Evolutionary conservation across 2,888 invertebrate species (phyloP).

Genomic region (Dryobotodes eremita): DNA sequence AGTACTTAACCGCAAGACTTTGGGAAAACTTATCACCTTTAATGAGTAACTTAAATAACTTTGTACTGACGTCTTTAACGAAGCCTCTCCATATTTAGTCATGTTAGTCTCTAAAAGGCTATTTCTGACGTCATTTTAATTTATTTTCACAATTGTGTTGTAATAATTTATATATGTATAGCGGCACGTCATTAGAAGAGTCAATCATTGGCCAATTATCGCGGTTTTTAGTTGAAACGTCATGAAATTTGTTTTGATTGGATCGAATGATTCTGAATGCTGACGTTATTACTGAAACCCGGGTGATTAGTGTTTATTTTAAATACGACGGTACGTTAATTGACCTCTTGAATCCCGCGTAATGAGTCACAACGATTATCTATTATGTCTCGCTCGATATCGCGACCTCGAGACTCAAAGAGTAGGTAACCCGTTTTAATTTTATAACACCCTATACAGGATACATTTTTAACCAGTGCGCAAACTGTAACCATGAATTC

Average conservation of each 20-base stretch:
- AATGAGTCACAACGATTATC: too few relatives aligned
- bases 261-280: background rate
- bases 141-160: slow-evolving; percentile 10
- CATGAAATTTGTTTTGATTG: background rate
- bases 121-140: slow-evolving; percentile 15
- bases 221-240: slow-evolving; percentile 33
- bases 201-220: slow-evolving; percentile 1
- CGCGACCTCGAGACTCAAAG: too few relatives aligned
- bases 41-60: slow-evolving; percentile 22
- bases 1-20: slow-evolving; percentile 4
- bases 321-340: background rate
- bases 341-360: background rate
- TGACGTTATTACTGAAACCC: slow-evolving; percentile 31
- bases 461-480: too few relatives aligned
- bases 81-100: slow-evolving; percentile 38
- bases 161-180: slow-evolving; percentile 14
- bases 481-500: too few relatives aligned
- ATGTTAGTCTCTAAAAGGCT: background rate
- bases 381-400: too few relatives aligned
- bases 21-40: slow-evolving; percentile 1
- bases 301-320: background rate
- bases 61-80: background rate
- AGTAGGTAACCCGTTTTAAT: too few relatives aligned
- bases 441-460: too few relatives aligned
- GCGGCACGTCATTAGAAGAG: background rate